Conservation (phyloP, 1,140 invertebrate genomes). For the Pectinophora gossypiella region DNA sequence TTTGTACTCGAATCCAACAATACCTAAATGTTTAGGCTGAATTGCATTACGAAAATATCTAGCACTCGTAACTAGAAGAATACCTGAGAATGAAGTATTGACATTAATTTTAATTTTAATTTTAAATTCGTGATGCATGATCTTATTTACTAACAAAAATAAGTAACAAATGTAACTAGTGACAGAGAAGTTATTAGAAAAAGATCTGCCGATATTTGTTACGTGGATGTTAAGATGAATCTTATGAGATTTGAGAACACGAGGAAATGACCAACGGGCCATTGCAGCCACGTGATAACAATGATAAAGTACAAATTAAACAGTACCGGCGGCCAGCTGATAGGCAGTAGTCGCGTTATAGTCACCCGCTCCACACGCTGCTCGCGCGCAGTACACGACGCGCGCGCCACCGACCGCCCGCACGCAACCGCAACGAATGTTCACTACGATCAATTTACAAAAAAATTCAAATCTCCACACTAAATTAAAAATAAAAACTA, state of each 20-base stretch:
- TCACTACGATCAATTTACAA: conserved; percentile 9
- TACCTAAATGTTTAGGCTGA: too few species aligned
- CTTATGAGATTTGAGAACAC: neutral
- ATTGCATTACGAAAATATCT: too few species aligned
- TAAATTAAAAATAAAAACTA: conserved; percentile 12
- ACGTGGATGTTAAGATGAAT: too few species aligned
- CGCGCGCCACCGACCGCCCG: conserved; percentile 42
- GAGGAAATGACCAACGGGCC: conserved; percentile 11
- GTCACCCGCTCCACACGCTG: conserved; percentile 33
- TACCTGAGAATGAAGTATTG: too few species aligned
- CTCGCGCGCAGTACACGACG: conserved; percentile 31
- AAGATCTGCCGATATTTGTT: too few species aligned
- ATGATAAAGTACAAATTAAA: conserved; percentile 69
- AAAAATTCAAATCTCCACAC: conserved; percentile 15
- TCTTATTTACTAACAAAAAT: too few species aligned
- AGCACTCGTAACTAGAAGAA: too few species aligned
- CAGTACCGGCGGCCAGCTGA: conserved; percentile 49
- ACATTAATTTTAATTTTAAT: too few species aligned
- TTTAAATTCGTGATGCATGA: too few species aligned
- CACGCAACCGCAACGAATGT: conserved; percentile 9
- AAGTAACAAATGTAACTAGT: too few species aligned
- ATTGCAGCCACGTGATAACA: conserved; percentile 49
- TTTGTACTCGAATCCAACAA: too few species aligned
- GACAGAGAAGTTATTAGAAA: too few species aligned
- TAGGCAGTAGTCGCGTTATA: conserved; percentile 50